Evolutionary conservation across 2,113 vertebrate genomes (phyloP).

Genomic region (Camarhynchus parvulus): DNA sequence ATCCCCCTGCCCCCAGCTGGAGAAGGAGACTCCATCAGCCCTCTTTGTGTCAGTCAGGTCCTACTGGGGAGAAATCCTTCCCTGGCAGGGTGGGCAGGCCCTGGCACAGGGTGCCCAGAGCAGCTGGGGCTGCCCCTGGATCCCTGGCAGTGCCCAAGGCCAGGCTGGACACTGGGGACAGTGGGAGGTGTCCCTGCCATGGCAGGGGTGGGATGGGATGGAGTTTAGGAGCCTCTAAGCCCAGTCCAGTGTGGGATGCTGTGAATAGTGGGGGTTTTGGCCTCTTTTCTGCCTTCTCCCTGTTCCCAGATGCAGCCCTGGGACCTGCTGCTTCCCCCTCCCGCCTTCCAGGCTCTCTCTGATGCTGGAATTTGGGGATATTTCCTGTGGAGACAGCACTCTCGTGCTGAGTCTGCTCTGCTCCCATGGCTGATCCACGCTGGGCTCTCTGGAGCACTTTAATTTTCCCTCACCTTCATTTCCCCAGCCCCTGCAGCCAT

Average conservation of each 20-base stretch:
- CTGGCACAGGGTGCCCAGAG: neutral
- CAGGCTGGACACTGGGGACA: neutral
- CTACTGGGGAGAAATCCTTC: neutral
- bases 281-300: neutral
- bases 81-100: neutral
- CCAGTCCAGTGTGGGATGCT: neutral
- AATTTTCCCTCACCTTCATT: neutral
- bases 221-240: rapidly evolving
- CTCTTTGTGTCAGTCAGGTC: rapidly evolving
- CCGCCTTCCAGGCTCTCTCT: rapidly evolving
- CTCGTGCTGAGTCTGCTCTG: neutral
- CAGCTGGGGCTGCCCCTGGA: neutral
- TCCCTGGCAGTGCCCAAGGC: neutral
- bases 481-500: neutral
- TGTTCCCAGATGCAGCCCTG: rapidly evolving
- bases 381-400: rapidly evolving
- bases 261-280: neutral
- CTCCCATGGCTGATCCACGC: neutral
- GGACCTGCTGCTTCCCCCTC: neutral
- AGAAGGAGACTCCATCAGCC: neutral
- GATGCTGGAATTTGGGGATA: neutral
- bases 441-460: neutral
- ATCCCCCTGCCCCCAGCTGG: rapidly evolving
- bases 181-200: neutral
- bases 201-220: neutral